Base-by-base conservation (phyloP, 2,888 invertebrate species). In the Acanthococcus lagerstroemiae region DNA sequence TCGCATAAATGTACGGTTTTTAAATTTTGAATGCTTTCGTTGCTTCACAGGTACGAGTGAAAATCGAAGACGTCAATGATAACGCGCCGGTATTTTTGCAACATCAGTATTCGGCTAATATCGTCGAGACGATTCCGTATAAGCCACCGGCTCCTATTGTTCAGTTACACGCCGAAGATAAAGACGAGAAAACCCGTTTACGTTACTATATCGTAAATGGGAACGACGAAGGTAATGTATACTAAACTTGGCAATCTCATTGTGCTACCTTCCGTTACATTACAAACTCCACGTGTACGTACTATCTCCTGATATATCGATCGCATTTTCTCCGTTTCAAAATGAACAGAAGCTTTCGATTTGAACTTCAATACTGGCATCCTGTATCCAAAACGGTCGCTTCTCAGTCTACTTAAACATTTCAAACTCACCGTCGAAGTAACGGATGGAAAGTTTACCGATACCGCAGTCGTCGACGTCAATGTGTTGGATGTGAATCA, bases 21-120 rank as follows among this genome's bases (percentile, higher is more conserved):
- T 19, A 45, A 21, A 25, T 15, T 12, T n/a, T n/a, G n/a, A n/a
- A n/a, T n/a, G n/a, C n/a, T n/a, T n/a, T n/a, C n/a, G n/a, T n/a
- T n/a, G n/a, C n/a, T n/a, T n/a, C n/a, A n/a, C n/a, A 85, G 85
- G 79, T 91, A 2, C 82, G 86, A 73, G 83, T 92, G 50, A 85
- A 84, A 75, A 80, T 94, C 9, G 74, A 82, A 25, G 94, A 95
- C 75, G 83, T 88, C n/a, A 94, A 95, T 76, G 94, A 95, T 76
- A 91, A 94, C 77, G 78, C 85, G 0, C 95, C 95, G 0, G 78
- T 83, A 52, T 95, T 95, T 76, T 83, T 82, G 0, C 86, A 87
- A 71, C 82, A 83, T 55, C 82, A 82, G 7, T 94, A 92, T 76
- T 83, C 84, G 71, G 85, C 87, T 1, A 87, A 85, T 0, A 87